Conservation (phyloP, 1,140 invertebrate species). For the Bombus fervidus region DNA sequence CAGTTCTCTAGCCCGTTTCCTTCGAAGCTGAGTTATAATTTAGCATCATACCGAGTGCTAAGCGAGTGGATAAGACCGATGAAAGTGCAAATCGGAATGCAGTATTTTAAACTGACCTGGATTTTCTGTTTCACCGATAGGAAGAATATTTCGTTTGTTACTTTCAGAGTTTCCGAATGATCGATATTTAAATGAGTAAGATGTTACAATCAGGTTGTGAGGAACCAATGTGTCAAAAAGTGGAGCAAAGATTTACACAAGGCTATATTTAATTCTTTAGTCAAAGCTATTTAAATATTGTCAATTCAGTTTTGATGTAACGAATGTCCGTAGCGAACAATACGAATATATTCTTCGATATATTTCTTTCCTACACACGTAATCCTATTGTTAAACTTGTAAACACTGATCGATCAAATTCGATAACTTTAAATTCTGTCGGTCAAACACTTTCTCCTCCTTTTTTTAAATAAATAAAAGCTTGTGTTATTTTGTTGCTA, state of each 20-base stretch:
- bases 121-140: background rate
- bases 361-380: no score
- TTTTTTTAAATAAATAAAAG: no score
- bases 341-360: no score
- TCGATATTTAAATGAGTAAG: background rate
- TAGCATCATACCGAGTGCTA: slow-evolving; percentile 29
- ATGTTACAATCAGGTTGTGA: background rate
- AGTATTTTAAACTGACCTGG: slow-evolving; percentile 49
- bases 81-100: slow-evolving; percentile 34
- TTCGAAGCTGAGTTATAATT: slow-evolving; percentile 44
- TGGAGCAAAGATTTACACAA: background rate
- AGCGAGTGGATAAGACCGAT: slow-evolving; percentile 35
- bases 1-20: background rate
- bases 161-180: background rate
- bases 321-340: no score
- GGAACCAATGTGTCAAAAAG: background rate
- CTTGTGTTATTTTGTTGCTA: no score
- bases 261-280: background rate
- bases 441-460: no score
- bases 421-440: no score
- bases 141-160: background rate
- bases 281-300: background rate
- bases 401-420: no score
- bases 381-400: no score
- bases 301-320: no score